These are phyloP conservation scores for Calidris pygmaea DNA, from an alignment of 2,113 vertebrate genomes.

Conservation along the genomic window DNA sequence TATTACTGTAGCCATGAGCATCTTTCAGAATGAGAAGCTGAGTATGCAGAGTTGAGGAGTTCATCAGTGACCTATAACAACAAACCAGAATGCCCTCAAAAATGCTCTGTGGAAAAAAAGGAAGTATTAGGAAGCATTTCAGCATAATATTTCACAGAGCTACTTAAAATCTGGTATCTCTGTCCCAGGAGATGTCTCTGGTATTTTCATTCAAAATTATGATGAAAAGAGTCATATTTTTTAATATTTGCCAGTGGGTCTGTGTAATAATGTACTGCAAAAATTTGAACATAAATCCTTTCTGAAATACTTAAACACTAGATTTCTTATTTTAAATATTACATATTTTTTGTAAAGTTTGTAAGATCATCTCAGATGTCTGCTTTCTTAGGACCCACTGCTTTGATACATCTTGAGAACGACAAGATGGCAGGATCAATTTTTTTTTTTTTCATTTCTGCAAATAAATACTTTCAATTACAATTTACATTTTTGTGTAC, in stretches of 20 bases:
- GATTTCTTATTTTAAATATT: not conserved
- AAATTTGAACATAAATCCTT: not conserved
- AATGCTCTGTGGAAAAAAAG: not conserved
- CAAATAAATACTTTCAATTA: not conserved
- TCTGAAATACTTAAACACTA: not conserved
- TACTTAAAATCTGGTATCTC: not conserved
- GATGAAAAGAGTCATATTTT: not conserved
- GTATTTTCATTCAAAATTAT: not conserved
- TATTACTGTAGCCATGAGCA: not conserved
- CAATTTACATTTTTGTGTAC: not conserved
- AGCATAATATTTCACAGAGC: not conserved
- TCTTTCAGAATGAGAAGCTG: not conserved
- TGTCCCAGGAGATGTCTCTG: not conserved
- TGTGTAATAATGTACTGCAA: not conserved
- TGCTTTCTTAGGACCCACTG: not conserved
- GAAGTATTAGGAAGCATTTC: not conserved
- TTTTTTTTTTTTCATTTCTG: not conserved
- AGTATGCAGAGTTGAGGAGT: not conserved
- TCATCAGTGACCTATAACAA: not conserved
- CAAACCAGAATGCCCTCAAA: not conserved
- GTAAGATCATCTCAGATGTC: not conserved
- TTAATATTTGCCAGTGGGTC: accelerated
- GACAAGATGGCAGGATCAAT: not conserved
- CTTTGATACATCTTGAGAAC: not conserved
- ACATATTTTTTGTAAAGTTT: not conserved